These are phyloP conservation scores for Erannis defoliaria DNA, from an alignment of 2,888 invertebrate genomes.

Conservation along the genomic window DNA sequence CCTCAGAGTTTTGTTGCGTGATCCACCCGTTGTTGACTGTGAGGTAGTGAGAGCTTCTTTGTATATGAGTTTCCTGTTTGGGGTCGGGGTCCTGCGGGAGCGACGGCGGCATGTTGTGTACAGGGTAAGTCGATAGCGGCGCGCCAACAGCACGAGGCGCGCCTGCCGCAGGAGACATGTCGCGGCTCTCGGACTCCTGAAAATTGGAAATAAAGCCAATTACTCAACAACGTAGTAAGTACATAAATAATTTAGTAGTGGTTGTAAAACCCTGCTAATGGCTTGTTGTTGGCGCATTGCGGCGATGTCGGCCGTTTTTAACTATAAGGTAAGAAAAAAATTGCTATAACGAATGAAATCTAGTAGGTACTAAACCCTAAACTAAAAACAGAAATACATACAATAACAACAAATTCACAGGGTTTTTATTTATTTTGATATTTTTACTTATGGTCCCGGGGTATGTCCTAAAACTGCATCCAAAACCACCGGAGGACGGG, in stretches of 20 bases:
- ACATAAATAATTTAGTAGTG: not conserved
- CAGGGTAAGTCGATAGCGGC: constrained; percentile 50
- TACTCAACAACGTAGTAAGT: not conserved
- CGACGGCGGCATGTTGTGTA: constrained; percentile 51
- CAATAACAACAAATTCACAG: too few relatives aligned
- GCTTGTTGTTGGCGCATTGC: constrained; percentile 20
- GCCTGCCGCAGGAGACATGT: constrained; percentile 61
- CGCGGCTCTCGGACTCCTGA: constrained; percentile 70
- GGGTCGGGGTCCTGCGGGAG: constrained; percentile 63
- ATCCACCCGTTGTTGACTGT: constrained; percentile 83
- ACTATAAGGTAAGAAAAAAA: not conserved
- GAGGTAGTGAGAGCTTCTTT: constrained; percentile 78
- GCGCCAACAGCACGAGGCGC: constrained; percentile 57
- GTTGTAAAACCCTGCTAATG: constrained; percentile 1
- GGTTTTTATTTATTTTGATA: too few relatives aligned
- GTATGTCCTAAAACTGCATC: too few relatives aligned
- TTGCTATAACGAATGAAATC: not conserved
- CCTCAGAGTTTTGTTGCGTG: constrained; percentile 71
- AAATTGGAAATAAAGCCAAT: constrained; percentile 47
- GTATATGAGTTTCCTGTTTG: constrained; percentile 74
- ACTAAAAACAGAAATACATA: too few relatives aligned
- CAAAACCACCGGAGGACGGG: too few relatives aligned
- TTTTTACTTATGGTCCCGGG: too few relatives aligned
- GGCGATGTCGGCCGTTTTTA: constrained; percentile 13
- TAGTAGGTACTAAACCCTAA: too few relatives aligned